These are phyloP conservation scores for Pilophorus perplexus DNA, from an alignment of 2,888 invertebrate genomes.

Conservation along the genomic window DNA sequence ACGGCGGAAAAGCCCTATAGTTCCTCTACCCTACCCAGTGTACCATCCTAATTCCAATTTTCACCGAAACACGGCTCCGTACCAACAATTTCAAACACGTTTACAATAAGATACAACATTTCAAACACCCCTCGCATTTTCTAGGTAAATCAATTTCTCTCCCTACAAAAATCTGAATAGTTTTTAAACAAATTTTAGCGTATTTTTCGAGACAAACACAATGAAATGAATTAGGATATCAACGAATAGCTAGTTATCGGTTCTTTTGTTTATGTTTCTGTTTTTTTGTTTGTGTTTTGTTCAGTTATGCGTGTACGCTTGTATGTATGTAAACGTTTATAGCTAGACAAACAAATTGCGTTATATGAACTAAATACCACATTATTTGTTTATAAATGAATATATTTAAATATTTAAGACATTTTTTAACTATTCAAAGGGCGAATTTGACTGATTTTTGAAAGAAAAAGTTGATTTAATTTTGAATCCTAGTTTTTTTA, in stretches of 20 bases:
- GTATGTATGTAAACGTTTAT: conserved; percentile 40
- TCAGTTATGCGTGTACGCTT: conserved; percentile 41
- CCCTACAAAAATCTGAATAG: too few relatives aligned
- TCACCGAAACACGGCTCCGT: neutral
- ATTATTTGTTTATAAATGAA: conserved; percentile 16
- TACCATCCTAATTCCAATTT: neutral
- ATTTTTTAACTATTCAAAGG: conserved; percentile 1
- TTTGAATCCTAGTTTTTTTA: conserved; percentile 27
- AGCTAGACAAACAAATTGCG: conserved; percentile 18
- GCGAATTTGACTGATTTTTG: conserved; percentile 40
- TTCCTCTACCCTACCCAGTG: too few relatives aligned
- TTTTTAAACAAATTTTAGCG: conserved; percentile 44
- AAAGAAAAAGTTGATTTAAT: conserved; percentile 28
- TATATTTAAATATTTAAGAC: conserved; percentile 27
- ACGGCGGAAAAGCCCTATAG: conserved; percentile 22
- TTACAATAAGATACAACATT: too few relatives aligned
- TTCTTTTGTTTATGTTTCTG: neutral
- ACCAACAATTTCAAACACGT: neutral
- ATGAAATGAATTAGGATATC: conserved; percentile 45
- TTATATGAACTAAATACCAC: conserved; percentile 6
- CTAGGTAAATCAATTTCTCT: too few relatives aligned
- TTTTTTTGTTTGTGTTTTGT: conserved; percentile 42
- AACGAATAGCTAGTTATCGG: conserved; percentile 43
- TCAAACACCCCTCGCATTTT: too few relatives aligned
- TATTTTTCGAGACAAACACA: conserved; percentile 46